Evolutionary conservation across 1,140 invertebrate genomes (phyloP).

Genomic region (Lamellibrachia luymesi): DNA sequence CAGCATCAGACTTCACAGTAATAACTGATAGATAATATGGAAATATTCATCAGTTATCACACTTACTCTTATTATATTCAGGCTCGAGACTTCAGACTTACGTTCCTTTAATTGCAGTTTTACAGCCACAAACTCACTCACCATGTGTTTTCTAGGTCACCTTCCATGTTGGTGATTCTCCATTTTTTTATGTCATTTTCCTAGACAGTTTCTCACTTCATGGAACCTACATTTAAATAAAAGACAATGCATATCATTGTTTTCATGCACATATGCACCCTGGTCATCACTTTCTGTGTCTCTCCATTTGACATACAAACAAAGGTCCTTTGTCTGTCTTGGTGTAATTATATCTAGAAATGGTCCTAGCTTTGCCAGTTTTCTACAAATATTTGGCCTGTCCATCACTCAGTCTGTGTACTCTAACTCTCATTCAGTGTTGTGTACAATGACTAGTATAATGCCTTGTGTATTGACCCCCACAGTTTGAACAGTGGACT

Average conservation of each 20-base stretch:
- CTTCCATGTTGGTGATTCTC: neutral
- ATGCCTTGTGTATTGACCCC: neutral
- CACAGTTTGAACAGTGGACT: constrained; percentile 4
- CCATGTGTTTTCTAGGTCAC: too few species aligned
- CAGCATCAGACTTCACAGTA: too few species aligned
- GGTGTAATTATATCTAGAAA: neutral
- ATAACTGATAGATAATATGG: too few species aligned
- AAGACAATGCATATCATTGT: neutral
- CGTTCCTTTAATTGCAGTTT: neutral
- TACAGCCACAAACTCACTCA: neutral
- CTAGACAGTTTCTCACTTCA: neutral
- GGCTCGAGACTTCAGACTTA: too few species aligned
- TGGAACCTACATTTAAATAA: neutral
- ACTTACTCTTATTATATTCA: too few species aligned
- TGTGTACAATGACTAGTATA: neutral
- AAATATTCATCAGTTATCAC: too few species aligned
- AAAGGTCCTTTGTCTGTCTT: neutral
- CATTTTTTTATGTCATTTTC: neutral
- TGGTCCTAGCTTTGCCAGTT: neutral
- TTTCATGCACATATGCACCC: neutral
- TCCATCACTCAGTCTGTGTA: neutral
- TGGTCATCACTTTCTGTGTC: neutral
- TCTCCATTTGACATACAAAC: neutral
- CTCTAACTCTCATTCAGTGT: neutral
- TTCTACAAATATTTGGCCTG: neutral